A percentile compares a stretch with the other conserved stretches of the same genome.
Evolutionary conservation across 2,797 vertebrate species (phyloP).

Genomic region (Muscicapa comitata): DNA sequence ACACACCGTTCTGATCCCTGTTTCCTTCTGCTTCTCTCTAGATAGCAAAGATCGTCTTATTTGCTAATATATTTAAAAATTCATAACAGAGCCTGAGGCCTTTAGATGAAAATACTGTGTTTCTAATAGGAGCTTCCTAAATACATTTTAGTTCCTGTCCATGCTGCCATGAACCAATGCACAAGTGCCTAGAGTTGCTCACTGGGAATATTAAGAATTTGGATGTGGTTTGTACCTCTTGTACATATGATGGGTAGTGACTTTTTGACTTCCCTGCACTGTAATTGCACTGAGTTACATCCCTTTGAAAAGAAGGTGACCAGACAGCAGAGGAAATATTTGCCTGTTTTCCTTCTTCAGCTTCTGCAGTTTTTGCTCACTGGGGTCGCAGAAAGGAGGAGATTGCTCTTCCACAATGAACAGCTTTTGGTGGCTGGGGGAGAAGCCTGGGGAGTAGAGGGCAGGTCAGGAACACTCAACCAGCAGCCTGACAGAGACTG

Average conservation of each 20-base stretch:
- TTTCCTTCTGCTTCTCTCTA: neutral
- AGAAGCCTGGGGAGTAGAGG: neutral
- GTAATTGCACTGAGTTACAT: neutral
- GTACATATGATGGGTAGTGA: neutral
- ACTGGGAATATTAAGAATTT: neutral
- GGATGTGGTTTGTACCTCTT: neutral
- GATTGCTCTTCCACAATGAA: neutral
- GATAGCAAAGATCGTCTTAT: neutral
- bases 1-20: neutral
- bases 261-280: neutral
- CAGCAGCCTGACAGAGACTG: neutral
- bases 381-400: neutral
- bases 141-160: neutral
- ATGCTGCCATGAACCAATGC: neutral
- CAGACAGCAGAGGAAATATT: neutral
- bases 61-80: neutral
- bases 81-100: neutral
- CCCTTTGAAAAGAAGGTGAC: neutral
- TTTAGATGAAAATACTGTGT: neutral
- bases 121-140: neutral
- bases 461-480: neutral
- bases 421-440: neutral
- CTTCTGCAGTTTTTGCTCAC: neutral
- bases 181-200: neutral
- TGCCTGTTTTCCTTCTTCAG: neutral